Percentiles rank a stretch among this genome's conserved stretches.
Conservation (phyloP, 2,797 vertebrate species). For the Prunella strophiata region DNA sequence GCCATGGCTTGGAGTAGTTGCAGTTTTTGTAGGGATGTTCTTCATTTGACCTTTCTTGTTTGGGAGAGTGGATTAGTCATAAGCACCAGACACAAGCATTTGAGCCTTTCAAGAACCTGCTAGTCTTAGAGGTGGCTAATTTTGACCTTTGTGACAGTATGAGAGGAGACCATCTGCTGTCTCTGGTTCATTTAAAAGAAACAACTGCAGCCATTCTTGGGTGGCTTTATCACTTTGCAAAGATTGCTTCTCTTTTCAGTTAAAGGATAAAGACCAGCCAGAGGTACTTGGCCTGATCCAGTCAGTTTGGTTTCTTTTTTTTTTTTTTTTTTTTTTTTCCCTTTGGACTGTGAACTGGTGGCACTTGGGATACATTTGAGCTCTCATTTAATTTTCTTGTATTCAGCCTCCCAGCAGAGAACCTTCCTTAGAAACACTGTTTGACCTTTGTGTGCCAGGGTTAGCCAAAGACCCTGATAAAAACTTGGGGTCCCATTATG, state of each 20-base stretch:
- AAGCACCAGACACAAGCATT: slow-evolving; percentile 37
- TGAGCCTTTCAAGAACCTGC: slow-evolving; percentile 55
- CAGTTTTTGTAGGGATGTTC: slow-evolving; percentile 53
- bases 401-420: not conserved
- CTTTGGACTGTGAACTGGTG: not conserved
- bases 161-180: slow-evolving; percentile 53
- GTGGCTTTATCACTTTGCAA: not conserved
- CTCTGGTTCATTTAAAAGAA: slow-evolving; percentile 33
- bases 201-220: not conserved
- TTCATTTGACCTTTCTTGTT: slow-evolving; percentile 65
- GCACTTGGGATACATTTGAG: not conserved
- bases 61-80: slow-evolving; percentile 60
- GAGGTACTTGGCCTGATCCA: not conserved
- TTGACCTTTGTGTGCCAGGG: not conserved
- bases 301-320: not conserved
- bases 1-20: slow-evolving; percentile 28
- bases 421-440: not conserved
- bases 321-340: not conserved
- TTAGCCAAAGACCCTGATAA: not conserved
- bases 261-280: not conserved
- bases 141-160: slow-evolving; percentile 44
- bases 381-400: not conserved
- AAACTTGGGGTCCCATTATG: not conserved
- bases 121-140: slow-evolving; percentile 49
- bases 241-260: not conserved